Conservation (phyloP, 1,140 invertebrate species). For the Amyelois transitella region DNA sequence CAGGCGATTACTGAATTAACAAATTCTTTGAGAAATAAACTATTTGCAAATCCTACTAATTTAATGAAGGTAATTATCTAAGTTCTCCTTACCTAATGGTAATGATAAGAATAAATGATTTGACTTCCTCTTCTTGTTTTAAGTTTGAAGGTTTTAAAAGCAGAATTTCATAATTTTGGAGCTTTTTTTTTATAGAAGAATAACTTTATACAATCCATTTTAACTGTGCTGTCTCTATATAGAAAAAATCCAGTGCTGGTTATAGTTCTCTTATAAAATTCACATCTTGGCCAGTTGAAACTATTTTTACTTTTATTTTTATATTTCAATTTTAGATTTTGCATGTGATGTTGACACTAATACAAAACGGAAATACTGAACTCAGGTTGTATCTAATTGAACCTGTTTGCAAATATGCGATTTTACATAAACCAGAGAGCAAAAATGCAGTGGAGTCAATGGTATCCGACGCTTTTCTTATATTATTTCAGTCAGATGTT, state of each 20-base stretch:
- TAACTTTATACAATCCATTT: too few relatives aligned
- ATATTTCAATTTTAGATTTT: slow-evolving; percentile 37
- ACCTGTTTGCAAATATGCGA: slow-evolving; percentile 21
- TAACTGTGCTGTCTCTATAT: too few relatives aligned
- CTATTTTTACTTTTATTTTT: background rate
- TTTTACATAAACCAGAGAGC: background rate
- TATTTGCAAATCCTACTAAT: slow-evolving; percentile 12
- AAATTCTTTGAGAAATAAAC: slow-evolving; percentile 15
- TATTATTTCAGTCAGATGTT: background rate
- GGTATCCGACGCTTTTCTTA: background rate
- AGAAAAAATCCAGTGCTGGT: too few relatives aligned
- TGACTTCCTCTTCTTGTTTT: background rate
- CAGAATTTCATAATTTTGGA: background rate
- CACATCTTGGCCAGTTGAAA: too few relatives aligned
- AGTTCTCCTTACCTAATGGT: background rate
- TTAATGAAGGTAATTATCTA: slow-evolving; percentile 26
- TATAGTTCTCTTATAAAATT: too few relatives aligned
- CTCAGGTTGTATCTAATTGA: slow-evolving; percentile 35
- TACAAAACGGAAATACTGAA: slow-evolving; percentile 27
- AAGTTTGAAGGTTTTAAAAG: background rate
- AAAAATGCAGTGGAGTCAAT: background rate
- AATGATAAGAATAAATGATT: too few relatives aligned
- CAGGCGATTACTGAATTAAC: slow-evolving; percentile 34
- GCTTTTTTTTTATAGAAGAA: too few relatives aligned
- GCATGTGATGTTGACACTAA: slow-evolving; percentile 29